These are phyloP conservation scores for Python bivittatus DNA, from an alignment of 2,113 vertebrate genomes.

Conservation along the genomic window DNA sequence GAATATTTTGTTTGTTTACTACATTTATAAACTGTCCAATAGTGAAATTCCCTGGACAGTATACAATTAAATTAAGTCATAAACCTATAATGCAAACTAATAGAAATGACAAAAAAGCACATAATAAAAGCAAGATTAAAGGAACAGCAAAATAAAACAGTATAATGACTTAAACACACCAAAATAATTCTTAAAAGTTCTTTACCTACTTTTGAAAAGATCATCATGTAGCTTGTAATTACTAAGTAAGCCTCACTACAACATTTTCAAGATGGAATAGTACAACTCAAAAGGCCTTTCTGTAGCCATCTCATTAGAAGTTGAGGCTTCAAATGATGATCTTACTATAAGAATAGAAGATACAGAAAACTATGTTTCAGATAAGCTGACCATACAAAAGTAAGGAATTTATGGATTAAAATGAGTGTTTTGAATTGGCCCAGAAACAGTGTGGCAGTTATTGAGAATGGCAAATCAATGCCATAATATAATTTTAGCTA, in stretches of 20 bases:
- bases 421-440: not conserved
- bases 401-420: not conserved
- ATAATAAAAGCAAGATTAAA: not conserved
- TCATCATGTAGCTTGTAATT: no score
- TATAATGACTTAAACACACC: not conserved
- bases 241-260: no score
- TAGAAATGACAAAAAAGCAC: not conserved
- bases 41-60: not conserved
- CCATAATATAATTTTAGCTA: not conserved
- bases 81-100: not conserved
- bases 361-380: not conserved
- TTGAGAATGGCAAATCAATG: not conserved
- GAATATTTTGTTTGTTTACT: not conserved
- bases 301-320: no score
- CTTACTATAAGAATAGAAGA: not conserved
- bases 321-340: no score
- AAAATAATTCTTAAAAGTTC: no score
- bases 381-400: not conserved
- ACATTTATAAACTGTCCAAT: not conserved
- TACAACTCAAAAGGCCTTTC: no score
- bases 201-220: no score
- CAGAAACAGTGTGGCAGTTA: not conserved
- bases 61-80: not conserved
- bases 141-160: not conserved
- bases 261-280: no score